Evolutionary conservation across 2,888 invertebrate species (phyloP).

Genomic region (Polymixis flavicincta): DNA sequence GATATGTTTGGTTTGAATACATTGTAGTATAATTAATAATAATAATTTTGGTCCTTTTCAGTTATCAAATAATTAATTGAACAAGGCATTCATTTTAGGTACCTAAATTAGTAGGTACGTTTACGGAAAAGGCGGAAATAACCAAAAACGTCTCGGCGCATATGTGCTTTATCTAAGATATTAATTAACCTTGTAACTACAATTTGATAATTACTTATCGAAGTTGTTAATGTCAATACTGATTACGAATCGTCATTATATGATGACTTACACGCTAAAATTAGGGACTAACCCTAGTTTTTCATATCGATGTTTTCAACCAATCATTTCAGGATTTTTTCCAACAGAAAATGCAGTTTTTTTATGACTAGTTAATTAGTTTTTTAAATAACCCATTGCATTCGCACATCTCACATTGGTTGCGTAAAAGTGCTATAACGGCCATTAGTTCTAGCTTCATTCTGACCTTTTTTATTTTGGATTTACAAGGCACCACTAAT

Average conservation of each 20-base stretch:
- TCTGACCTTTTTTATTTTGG: conserved; percentile 3
- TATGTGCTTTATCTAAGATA: conserved; percentile 25
- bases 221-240: conserved; percentile 1
- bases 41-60: conserved; percentile 71
- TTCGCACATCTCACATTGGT: background rate
- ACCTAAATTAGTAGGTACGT: conserved; percentile 27
- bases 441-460: background rate
- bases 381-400: conserved; percentile 8
- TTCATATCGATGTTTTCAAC: background rate
- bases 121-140: conserved; percentile 29
- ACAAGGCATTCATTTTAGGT: conserved; percentile 52
- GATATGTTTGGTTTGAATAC: conserved; percentile 70
- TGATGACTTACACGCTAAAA: conserved; percentile 4
- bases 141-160: conserved; percentile 12
- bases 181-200: conserved; percentile 25
- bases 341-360: background rate
- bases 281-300: background rate
- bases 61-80: conserved; percentile 50
- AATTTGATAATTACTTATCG: conserved; percentile 15
- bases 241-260: conserved; percentile 1
- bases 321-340: conserved; percentile 5
- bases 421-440: background rate
- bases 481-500: conserved; percentile 24
- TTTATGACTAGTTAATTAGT: background rate
- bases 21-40: conserved; percentile 58